Percentiles rank a stretch among this genome's conserved stretches.
phyloP scores from a whole-genome alignment of 92 coral and sea anemone species.

The Porites rus region DNA sequence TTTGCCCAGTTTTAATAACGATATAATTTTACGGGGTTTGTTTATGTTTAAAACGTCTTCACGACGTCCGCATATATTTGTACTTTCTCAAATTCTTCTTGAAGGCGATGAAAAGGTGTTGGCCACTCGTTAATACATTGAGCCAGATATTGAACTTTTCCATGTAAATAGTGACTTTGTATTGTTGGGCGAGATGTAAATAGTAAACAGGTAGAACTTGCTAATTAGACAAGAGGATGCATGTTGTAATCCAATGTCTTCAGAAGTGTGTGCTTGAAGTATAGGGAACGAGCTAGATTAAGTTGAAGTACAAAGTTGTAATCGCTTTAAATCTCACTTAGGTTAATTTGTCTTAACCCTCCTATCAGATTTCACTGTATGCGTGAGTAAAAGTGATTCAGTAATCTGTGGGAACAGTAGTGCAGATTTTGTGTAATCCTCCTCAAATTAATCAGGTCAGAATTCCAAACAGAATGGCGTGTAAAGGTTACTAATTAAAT shows the following conservation, averaged over 20 bases:
- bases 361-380: background rate
- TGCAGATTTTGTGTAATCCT: slow-evolving; percentile 9
- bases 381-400: background rate
- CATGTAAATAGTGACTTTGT: slow-evolving; percentile 23
- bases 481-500: slow-evolving; percentile 1
- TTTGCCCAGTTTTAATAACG: background rate
- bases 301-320: background rate
- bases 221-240: background rate
- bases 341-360: background rate
- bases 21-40: background rate
- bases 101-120: background rate
- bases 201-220: background rate
- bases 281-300: background rate
- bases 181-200: slow-evolving; percentile 8
- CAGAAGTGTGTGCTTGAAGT: background rate
- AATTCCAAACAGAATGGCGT: slow-evolving; percentile 20
- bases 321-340: background rate
- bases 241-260: background rate
- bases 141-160: background rate
- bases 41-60: background rate
- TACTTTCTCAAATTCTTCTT: no score
- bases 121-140: background rate
- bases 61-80: background rate
- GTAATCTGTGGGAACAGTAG: background rate
- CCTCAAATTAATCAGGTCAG: slow-evolving; percentile 15